Evolutionary conservation across 2,888 invertebrate species (phyloP).

Genomic region (Pasiphila rectangulata): DNA sequence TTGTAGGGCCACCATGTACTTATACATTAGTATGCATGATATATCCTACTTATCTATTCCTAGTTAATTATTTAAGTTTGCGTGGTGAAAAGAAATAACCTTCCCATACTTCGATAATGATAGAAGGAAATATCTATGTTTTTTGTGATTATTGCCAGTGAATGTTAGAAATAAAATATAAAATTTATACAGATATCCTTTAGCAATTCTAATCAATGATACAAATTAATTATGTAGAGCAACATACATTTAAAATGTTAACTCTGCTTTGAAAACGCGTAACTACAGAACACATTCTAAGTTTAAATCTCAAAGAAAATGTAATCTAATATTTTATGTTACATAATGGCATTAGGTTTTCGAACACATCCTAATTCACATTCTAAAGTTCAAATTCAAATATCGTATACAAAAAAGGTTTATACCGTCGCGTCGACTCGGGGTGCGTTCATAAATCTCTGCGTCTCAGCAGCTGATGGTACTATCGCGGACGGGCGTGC

Average conservation of each 20-base stretch:
- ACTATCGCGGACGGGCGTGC: constrained; percentile 62
- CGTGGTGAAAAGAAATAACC: constrained; percentile 1
- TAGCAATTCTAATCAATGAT: too few relatives aligned
- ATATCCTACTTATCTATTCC: too few relatives aligned
- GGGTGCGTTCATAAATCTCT: constrained; percentile 74
- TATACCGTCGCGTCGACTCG: constrained; percentile 70
- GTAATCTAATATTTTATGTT: not conserved
- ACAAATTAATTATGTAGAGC: too few relatives aligned
- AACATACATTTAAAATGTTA: too few relatives aligned
- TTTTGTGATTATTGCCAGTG: too few relatives aligned
- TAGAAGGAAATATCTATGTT: too few relatives aligned
- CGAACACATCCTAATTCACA: constrained; percentile 11
- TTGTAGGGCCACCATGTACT: constrained; percentile 21
- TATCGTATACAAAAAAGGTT: constrained; percentile 47
- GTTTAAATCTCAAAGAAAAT: not conserved
- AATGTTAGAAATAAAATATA: constrained; percentile 13
- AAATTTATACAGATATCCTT: too few relatives aligned
- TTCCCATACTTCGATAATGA: too few relatives aligned
- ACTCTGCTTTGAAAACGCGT: too few relatives aligned
- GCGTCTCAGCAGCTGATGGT: constrained; percentile 73
- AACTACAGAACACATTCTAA: too few relatives aligned
- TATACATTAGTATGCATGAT: not conserved
- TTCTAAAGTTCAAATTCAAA: constrained; percentile 53
- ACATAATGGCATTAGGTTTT: not conserved
- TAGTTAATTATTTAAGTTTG: not conserved